Evolutionary conservation across 2,888 invertebrate genomes (phyloP), one percentile per base, ranked within the genome.

Genomic region (Patella ulyssiponensis): DNA sequence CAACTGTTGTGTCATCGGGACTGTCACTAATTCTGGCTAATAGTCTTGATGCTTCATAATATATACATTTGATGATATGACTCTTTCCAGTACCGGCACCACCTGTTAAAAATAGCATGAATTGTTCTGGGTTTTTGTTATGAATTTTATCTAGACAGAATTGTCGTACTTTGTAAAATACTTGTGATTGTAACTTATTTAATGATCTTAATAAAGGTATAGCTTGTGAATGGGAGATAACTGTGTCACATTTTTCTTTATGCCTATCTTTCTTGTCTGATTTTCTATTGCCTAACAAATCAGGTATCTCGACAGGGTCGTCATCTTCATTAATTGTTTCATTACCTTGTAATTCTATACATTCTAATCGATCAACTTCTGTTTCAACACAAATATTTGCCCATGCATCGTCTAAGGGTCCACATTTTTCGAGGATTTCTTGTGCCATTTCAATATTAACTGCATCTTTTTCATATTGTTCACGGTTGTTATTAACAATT

Each of bases 91-190:
- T 71, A 2, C 78, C 75, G 33, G 75, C 78, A 15, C 75, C 78
- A 27, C 76, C 79, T 53, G 72, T 77, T 12, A 73, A 23, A 79
- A 77, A 77, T 33, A 79, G 15, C 20, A 74, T 51, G 72, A 17
- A 52, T 51, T 71, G 79, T 54, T 72, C 53, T 17, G 23, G 27
- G 14, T 54, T 52, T 33, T 15, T 4, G 20, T 52, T 52, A 20
- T 75, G 52, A 9, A 70, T 64, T 17, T 53, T 69, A 2, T 78
- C 56, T 70, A 70, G 14, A 70, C 77, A 77, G 74, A 75, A 79
- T 52, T 77, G 33, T 17, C 79, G 44, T 27, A 78, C 58, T n/a
- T 72, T 27, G 54, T 77, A 75, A 74, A 79, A 79, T 20, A 79
- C 27, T 12, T 75, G 14, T n/a, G 44, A 20, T 23, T 79, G 77